phyloP scores from a whole-genome alignment of 2,888 invertebrate species.

The Eristalis pertinax region DNA sequence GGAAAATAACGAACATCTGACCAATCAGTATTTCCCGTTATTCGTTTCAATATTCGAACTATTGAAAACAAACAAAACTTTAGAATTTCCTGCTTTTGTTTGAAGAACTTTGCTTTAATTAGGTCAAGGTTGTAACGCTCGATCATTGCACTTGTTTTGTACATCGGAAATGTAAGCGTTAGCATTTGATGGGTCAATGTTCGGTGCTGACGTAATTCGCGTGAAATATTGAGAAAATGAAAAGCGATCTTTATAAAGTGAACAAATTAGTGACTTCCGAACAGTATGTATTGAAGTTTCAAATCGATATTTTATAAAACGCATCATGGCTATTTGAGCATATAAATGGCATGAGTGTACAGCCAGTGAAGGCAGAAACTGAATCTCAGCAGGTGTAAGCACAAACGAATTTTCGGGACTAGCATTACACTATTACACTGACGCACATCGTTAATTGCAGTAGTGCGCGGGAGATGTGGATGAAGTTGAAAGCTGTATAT shows the following conservation, averaged over 20 bases:
- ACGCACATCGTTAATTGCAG: constrained; percentile 67
- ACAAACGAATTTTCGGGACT: constrained; percentile 11
- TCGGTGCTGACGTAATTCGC: no score
- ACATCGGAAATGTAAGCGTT: no score
- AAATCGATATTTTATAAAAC: constrained; percentile 3
- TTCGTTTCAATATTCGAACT: no score
- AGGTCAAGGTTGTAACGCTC: no score
- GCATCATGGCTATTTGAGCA: not conserved
- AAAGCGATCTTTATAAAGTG: constrained; percentile 13
- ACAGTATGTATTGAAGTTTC: constrained; percentile 28
- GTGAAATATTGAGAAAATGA: not conserved
- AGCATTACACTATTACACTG: constrained; percentile 60
- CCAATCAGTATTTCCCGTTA: no score
- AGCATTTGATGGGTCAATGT: no score
- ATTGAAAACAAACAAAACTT: no score
- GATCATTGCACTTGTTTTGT: no score
- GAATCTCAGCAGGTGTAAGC: not conserved
- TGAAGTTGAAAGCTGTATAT: constrained; percentile 72
- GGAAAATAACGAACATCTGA: no score
- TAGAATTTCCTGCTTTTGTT: no score
- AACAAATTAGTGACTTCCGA: constrained; percentile 17
- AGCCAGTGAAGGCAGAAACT: not conserved
- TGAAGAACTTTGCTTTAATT: no score
- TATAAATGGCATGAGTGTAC: not conserved
- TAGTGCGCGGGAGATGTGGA: constrained; percentile 65